Percentiles rank a stretch among this genome's conserved stretches.
Conservation (phyloP, 2,113 vertebrate genomes). For the Galbula dea region DNA sequence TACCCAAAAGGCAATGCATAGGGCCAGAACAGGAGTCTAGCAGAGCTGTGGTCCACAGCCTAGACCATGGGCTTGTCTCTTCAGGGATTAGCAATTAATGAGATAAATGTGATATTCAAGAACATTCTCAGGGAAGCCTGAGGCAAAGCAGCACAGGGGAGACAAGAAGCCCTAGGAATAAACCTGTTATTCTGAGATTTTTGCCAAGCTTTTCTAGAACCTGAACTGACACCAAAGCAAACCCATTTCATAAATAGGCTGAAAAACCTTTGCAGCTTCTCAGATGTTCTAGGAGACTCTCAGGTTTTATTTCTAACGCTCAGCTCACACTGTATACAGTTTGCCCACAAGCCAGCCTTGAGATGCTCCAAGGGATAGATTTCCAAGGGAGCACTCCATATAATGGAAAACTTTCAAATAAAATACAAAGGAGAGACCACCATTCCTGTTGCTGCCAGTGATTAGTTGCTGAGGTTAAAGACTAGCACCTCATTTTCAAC, state of each 20-base stretch:
- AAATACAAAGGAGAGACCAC: not conserved
- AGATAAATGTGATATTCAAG: not conserved
- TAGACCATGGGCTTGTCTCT: not conserved
- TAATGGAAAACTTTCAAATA: not conserved
- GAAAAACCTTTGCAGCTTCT: not conserved
- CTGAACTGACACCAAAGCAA: not conserved
- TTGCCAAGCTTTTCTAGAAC: not conserved
- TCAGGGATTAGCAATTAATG: not conserved
- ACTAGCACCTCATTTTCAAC: not conserved
- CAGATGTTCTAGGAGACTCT: not conserved
- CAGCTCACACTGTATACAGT: not conserved
- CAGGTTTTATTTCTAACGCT: not conserved
- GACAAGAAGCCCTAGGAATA: not conserved
- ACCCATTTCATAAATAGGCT: not conserved
- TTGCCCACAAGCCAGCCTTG: not conserved
- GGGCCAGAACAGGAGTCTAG: not conserved
- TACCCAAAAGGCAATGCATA: not conserved
- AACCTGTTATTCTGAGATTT: not conserved
- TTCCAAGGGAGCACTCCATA: not conserved
- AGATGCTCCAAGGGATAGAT: rapidly evolving
- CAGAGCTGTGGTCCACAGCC: not conserved
- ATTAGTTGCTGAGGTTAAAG: not conserved
- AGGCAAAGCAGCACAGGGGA: not conserved
- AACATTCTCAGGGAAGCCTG: not conserved
- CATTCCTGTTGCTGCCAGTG: not conserved